Evolutionary conservation across 2,797 vertebrate genomes (phyloP), one percentile per base, ranked within the genome.

Genomic region (Allochrocebus solatus): DNA sequence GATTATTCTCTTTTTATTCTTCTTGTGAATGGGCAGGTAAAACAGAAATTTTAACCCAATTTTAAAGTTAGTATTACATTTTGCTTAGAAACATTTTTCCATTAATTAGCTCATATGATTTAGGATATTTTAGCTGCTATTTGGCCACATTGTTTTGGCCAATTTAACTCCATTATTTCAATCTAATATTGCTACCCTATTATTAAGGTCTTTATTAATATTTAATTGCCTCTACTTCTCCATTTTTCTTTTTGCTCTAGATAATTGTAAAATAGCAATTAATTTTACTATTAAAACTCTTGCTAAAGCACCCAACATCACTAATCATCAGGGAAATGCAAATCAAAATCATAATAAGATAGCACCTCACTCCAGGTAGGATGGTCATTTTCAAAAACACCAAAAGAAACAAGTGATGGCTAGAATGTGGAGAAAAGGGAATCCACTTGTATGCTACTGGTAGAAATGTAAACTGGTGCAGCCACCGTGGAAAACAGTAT

Each of bases 51-150:
- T 90, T 74, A 93, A 41, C 46, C 24, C 50, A 75, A 55, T 41
- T 85, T 55, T 46, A 76, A 92, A 80, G 21, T 75, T 26, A 46
- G 33, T 57, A 89, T 53, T 84, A 57, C 28, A 91, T 67, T 95
- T 93, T 79, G 88, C 16, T 85, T 80, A 85, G n/a, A 86, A 91
- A 85, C 89, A 89, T 74, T 87, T 86, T 79, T 22, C 81, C 19
- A 75, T 90, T 92, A 81, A 97, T 59, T 24, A 95, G 70, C 21
- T 92, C 70, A 46, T 87, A 43, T 43, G 75, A 78, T 39, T 70
- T 41, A 94, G 43, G 36, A 67, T 46, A 79, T 61, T 96, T 89
- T 83, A 89, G 93, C 28, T 76, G 11, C 67, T 76, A 95, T 50
- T 84, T 93, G 64, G n/a, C 46, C 46, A 87, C 10, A 80, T 70